Evolutionary conservation across 2,113 vertebrate species (phyloP).

Genomic region (Columba janthina): DNA sequence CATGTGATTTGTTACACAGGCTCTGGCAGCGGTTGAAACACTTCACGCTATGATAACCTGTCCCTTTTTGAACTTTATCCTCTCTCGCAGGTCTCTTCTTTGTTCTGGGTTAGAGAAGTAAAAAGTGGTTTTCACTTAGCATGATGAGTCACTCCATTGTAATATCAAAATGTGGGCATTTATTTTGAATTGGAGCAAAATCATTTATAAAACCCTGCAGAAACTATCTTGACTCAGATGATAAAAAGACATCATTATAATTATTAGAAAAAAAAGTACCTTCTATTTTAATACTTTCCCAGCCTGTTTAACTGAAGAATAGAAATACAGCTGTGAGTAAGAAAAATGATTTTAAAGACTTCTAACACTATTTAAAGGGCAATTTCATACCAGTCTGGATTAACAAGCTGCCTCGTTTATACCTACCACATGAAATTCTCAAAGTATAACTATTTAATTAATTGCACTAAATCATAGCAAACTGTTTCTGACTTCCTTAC

Average conservation of each 20-base stretch:
- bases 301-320: background rate
- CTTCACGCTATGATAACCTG: background rate
- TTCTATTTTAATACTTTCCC: background rate
- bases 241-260: background rate
- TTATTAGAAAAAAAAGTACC: background rate
- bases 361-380: background rate
- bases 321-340: background rate
- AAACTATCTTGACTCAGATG: background rate
- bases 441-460: background rate
- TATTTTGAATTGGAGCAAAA: background rate
- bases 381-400: background rate
- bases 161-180: background rate
- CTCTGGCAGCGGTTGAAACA: background rate
- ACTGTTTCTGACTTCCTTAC: background rate
- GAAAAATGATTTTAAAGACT: background rate
- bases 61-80: background rate
- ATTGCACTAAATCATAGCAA: background rate
- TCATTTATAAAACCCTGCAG: background rate
- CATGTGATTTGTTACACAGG: background rate
- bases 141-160: background rate
- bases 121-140: background rate
- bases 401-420: background rate
- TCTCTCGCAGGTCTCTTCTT: background rate
- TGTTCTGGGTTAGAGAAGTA: background rate
- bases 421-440: background rate